Base-by-base conservation (phyloP, 2,797 vertebrate species). In the Cetoscarus ocellatus region DNA sequence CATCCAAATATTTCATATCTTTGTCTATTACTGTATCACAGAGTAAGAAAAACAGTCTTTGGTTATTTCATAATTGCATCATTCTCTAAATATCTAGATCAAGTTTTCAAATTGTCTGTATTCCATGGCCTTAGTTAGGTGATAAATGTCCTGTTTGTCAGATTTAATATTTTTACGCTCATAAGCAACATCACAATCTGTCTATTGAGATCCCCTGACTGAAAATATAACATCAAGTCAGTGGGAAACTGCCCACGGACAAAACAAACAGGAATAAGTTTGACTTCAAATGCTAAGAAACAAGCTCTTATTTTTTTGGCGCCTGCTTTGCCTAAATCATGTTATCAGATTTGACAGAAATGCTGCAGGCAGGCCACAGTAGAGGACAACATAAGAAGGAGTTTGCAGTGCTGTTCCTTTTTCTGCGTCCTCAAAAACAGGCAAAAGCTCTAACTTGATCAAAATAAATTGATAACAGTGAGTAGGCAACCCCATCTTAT, bases 301-400 rank as follows among this genome's bases (percentile, higher is more conserved):
- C 43, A 66, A 67, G 56, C 73, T 74, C 44, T 54, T 57, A 59
- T 75, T 54, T 75, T 75, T 76, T 80, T 87, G 83, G 75, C 60
- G 45, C 77, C 57, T 56, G 44, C 69, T 61, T 83, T 3, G 18
- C 47, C 60, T 72, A 76, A 79, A 83, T 81, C 66, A 80, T 62
- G 60, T 91, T 82, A 90, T 86, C 71, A 82, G 84, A 89, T 84
- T 69, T 89, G 89, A 89, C 82, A 89, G 84, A 84, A 63, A 49
- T 42, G 70, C 83, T 85, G 61, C 67, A 81, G 86, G 88, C 86
- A 59, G 47, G 77, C 38, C 76, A 83, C 78, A 76, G 53, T 52
- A 73, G 64, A 77, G 71, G 63, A 65, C 73, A 84, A 67, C 63
- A 79, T 56, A 72, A 73, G 70, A 73, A 77, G 38, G 9, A 79